Conservation (phyloP, 2,113 vertebrate genomes). For the Garra rufa region DNA sequence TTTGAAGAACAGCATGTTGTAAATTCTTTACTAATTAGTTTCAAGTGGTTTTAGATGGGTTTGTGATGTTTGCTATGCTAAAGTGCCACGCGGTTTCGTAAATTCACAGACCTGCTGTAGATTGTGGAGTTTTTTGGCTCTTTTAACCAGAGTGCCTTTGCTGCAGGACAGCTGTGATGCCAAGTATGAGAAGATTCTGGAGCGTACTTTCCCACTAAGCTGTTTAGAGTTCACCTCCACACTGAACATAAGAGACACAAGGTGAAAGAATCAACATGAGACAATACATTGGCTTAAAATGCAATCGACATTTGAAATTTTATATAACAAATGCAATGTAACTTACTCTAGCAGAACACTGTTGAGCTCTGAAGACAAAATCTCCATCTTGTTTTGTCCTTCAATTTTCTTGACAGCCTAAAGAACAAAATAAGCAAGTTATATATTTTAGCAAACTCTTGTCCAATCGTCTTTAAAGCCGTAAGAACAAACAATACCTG, state of each 20-base stretch:
- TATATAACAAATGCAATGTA: neutral
- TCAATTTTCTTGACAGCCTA: slow-evolving; percentile 85
- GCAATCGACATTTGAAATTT: too few relatives aligned
- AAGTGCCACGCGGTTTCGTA: neutral
- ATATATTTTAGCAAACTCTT: neutral
- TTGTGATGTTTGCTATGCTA: neutral
- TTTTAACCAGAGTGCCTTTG: slow-evolving; percentile 87
- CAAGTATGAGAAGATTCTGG: slow-evolving; percentile 87
- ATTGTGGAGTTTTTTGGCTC: slow-evolving; percentile 84
- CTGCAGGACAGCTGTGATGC: slow-evolving; percentile 91
- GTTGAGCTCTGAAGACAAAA: slow-evolving; percentile 91
- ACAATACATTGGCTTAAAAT: neutral
- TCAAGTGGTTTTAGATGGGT: neutral
- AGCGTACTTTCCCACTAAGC: slow-evolving; percentile 81
- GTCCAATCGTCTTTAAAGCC: neutral
- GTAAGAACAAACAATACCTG: slow-evolving; percentile 73
- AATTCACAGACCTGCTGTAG: slow-evolving; percentile 76
- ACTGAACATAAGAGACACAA: slow-evolving; percentile 68
- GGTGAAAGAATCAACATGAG: neutral
- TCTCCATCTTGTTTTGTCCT: slow-evolving; percentile 87
- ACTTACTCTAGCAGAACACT: slow-evolving; percentile 91
- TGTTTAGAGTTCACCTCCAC: slow-evolving; percentile 88
- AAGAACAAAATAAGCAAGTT: neutral
- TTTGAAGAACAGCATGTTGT: too few relatives aligned
- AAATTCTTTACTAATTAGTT: neutral